phyloP scores from a whole-genome alignment of 2,888 invertebrate species.

The Stenoptilia bipunctidactyla region DNA sequence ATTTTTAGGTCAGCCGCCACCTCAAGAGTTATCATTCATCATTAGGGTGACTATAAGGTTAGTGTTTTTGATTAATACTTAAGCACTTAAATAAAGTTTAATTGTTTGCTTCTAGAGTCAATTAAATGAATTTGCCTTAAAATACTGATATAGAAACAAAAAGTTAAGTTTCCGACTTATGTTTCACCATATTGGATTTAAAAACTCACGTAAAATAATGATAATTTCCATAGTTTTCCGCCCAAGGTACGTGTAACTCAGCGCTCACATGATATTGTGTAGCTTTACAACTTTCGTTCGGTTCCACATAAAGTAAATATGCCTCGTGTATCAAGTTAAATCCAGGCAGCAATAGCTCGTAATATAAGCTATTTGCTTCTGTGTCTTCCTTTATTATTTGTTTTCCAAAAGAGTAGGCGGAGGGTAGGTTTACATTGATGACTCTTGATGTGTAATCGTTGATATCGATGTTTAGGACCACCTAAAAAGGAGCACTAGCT shows the following conservation, averaged over 20 bases:
- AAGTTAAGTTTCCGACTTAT: no score
- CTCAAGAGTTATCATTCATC: no score
- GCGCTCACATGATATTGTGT: slow-evolving; percentile 69
- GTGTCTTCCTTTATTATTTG: slow-evolving; percentile 64
- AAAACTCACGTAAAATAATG: slow-evolving; percentile 73
- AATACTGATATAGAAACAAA: no score
- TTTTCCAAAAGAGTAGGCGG: slow-evolving; percentile 31
- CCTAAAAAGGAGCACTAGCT: no score
- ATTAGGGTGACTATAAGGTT: no score
- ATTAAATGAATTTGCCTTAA: no score
- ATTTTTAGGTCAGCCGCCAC: no score
- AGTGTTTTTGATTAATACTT: no score
- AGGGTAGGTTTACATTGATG: slow-evolving; percentile 44
- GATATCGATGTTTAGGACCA: slow-evolving; percentile 75
- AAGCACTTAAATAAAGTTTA: no score
- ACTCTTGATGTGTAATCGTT: slow-evolving; percentile 58
- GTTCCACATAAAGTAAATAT: slow-evolving; percentile 71
- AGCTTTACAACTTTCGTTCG: slow-evolving; percentile 48
- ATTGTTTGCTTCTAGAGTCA: no score
- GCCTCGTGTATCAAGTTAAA: slow-evolving; percentile 73
- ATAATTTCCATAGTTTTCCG: slow-evolving; percentile 70
- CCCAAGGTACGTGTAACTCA: slow-evolving; percentile 77
- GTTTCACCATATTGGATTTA: no score
- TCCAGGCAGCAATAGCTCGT: slow-evolving; percentile 70
- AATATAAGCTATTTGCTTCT: slow-evolving; percentile 68